Conservation (phyloP, 2,888 invertebrate species). For the Pachydiplax longipennis region DNA sequence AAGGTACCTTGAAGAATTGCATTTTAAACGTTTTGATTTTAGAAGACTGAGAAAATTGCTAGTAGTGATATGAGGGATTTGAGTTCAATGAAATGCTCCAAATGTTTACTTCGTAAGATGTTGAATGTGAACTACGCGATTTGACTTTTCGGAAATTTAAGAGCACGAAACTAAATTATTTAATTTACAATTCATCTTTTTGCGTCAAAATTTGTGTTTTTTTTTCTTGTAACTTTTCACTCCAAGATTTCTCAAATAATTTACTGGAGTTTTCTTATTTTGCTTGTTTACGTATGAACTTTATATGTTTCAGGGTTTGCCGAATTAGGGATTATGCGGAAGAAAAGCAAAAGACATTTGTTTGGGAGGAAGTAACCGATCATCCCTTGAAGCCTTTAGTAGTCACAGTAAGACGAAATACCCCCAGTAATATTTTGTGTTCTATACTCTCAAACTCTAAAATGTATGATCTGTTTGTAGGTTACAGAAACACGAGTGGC, state of each 20-base stretch:
- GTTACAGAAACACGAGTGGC: constrained; percentile 65
- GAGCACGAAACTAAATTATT: too few relatives aligned
- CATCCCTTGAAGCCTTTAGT: constrained; percentile 68
- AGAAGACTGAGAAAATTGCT: too few relatives aligned
- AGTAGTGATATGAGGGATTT: too few relatives aligned
- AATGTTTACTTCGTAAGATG: too few relatives aligned
- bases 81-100: too few relatives aligned
- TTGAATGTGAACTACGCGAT: too few relatives aligned
- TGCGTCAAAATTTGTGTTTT: too few relatives aligned
- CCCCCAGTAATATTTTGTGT: constrained; percentile 4
- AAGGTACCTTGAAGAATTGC: too few relatives aligned
- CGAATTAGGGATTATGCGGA: constrained; percentile 46
- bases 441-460: neutral
- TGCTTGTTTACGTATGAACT: neutral
- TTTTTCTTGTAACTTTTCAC: too few relatives aligned
- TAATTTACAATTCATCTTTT: too few relatives aligned
- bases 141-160: too few relatives aligned
- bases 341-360: constrained; percentile 47
- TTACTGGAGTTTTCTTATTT: neutral
- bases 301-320: constrained; percentile 47
- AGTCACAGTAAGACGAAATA: constrained; percentile 58
- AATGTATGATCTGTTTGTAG: constrained; percentile 55
- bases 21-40: too few relatives aligned
- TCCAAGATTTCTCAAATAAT: neutral
- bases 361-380: constrained; percentile 60